Conservation (phyloP, 2,797 vertebrate genomes). For the Pangasius macronema region DNA sequence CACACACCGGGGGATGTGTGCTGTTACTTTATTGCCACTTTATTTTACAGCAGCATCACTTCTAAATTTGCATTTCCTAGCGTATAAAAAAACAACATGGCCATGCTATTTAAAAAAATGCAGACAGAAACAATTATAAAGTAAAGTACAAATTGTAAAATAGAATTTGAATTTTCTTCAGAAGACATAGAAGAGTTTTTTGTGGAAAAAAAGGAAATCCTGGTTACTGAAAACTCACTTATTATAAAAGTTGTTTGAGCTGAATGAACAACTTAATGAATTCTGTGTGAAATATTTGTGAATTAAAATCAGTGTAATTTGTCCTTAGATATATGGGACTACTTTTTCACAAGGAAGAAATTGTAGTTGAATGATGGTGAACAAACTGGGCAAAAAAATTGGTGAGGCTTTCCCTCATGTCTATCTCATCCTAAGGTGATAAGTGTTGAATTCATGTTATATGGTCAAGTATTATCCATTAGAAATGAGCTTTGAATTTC, state of each 20-base stretch:
- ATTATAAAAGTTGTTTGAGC: neutral
- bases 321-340: no score
- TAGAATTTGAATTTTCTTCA: neutral
- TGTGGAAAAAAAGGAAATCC: neutral
- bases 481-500: neutral
- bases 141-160: neutral
- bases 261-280: neutral
- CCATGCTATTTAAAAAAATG: neutral
- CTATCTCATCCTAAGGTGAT: neutral
- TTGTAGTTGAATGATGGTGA: neutral
- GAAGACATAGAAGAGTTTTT: neutral
- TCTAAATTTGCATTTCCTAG: neutral
- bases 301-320: neutral
- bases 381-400: neutral
- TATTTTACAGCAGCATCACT: constrained; percentile 14
- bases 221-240: neutral
- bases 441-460: neutral
- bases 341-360: neutral
- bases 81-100: neutral
- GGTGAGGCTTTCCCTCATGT: neutral
- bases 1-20: neutral
- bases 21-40: constrained; percentile 20
- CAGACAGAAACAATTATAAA: neutral
- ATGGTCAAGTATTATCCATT: neutral
- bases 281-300: neutral